phyloP scores from a whole-genome alignment of 2,888 invertebrate genomes.

The Cyrtodaria siliqua region DNA sequence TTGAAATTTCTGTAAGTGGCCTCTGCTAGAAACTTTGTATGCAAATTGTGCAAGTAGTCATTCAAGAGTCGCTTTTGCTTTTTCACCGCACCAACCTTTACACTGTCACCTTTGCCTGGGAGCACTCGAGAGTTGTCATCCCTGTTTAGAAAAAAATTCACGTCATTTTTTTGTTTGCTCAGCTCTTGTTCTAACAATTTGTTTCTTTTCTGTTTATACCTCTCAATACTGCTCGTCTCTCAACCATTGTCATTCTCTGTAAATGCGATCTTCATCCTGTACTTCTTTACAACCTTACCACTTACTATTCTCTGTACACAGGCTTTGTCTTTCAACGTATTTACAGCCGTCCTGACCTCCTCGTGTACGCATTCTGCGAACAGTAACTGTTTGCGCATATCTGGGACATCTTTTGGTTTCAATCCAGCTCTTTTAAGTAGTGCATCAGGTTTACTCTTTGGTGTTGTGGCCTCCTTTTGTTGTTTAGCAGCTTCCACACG shows the following conservation, averaged over 20 bases:
- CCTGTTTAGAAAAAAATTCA: slow-evolving; percentile 38
- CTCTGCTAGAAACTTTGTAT: slow-evolving; percentile 43
- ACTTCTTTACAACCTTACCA: slow-evolving; percentile 31
- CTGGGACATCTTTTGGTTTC: too few species aligned
- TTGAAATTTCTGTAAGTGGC: slow-evolving; percentile 24
- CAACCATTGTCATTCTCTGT: slow-evolving; percentile 2
- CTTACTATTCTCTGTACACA: background rate
- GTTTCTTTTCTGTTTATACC: slow-evolving; percentile 1
- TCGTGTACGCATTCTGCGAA: too few species aligned
- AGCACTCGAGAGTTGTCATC: slow-evolving; percentile 43
- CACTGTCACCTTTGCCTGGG: slow-evolving; percentile 46
- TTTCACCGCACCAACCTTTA: slow-evolving; percentile 35
- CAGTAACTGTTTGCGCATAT: too few species aligned
- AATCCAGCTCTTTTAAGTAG: too few species aligned
- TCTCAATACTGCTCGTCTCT: background rate
- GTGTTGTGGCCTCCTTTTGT: too few species aligned
- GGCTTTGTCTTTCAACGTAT: too few species aligned
- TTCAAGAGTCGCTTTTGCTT: slow-evolving; percentile 47
- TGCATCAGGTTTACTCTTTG: too few species aligned
- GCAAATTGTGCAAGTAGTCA: slow-evolving; percentile 48
- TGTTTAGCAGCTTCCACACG: too few species aligned
- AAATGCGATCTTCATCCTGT: slow-evolving; percentile 13
- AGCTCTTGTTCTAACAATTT: background rate
- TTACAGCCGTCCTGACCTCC: too few species aligned
- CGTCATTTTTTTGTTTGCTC: slow-evolving; percentile 7